These are phyloP conservation scores for Nothocercus nigrocapillus DNA, from an alignment of 2,113 vertebrate species.

Conservation along the genomic window DNA sequence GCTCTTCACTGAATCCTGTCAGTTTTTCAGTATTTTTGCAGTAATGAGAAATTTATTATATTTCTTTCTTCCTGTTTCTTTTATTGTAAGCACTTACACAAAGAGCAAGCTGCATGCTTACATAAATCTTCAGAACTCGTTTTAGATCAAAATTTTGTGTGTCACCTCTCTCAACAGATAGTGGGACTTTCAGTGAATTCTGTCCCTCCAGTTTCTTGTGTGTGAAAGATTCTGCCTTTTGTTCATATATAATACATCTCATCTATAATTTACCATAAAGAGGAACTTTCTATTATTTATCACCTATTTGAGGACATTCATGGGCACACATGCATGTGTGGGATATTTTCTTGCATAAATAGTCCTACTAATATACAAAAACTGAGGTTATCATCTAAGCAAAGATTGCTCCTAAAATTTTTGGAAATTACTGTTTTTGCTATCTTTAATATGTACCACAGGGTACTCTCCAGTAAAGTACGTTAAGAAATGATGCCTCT, in stretches of 20 bases:
- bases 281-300: slow-evolving; percentile 67
- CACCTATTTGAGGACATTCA: slow-evolving; percentile 28
- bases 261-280: slow-evolving; percentile 65
- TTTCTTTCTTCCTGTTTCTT: neutral
- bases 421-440: neutral
- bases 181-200: neutral
- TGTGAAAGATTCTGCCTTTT: slow-evolving; percentile 44
- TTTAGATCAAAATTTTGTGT: neutral
- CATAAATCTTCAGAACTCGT: neutral
- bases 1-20: neutral
- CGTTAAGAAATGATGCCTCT: neutral
- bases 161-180: neutral
- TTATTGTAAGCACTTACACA: neutral
- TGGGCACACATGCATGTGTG: slow-evolving; percentile 54
- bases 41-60: neutral
- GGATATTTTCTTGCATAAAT: slow-evolving; percentile 42
- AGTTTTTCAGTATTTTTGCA: neutral
- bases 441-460: neutral
- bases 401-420: neutral
- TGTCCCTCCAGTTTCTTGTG: neutral
- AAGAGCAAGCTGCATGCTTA: neutral
- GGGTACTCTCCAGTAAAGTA: neutral
- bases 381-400: neutral
- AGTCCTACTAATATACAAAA: slow-evolving; percentile 37
- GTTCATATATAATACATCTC: slow-evolving; percentile 71